Evolutionary conservation across 2,797 vertebrate species (phyloP).

Genomic region (Dipus sagitta): DNA sequence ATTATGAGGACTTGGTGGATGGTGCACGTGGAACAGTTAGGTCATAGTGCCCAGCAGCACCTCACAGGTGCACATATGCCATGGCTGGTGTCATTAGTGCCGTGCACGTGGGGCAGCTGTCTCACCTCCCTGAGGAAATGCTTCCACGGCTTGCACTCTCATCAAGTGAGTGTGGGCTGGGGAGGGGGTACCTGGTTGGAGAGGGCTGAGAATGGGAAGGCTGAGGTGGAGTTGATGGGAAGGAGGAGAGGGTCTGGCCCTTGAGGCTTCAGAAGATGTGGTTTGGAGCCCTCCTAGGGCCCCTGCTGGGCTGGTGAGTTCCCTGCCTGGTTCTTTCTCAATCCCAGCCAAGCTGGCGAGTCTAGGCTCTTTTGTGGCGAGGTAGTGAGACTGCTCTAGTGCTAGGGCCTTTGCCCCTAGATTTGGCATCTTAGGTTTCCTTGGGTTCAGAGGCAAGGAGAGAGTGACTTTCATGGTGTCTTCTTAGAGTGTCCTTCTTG

Average conservation of each 20-base stretch:
- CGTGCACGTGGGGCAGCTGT: neutral
- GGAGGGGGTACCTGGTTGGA: neutral
- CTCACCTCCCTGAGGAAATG: constrained; percentile 53
- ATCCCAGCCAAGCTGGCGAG: neutral
- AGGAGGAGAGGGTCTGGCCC: neutral
- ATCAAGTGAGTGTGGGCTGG: constrained; percentile 26
- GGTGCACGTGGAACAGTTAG: neutral
- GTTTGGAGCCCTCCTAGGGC: too few relatives aligned
- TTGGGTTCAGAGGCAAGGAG: neutral
- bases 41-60: constrained; percentile 63
- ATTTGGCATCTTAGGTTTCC: neutral
- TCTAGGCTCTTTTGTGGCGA: neutral
- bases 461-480: neutral
- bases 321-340: neutral
- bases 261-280: neutral
- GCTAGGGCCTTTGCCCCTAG: neutral
- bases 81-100: neutral
- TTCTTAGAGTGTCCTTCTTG: neutral
- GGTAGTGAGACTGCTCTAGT: neutral
- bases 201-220: neutral
- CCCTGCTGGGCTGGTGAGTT: neutral
- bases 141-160: neutral
- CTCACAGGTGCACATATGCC: neutral
- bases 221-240: neutral
- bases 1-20: constrained; percentile 65